Evolutionary conservation across 2,888 invertebrate species (phyloP), one percentile per base, ranked within the genome.

Genomic region (Drosophila sordidula): DNA sequence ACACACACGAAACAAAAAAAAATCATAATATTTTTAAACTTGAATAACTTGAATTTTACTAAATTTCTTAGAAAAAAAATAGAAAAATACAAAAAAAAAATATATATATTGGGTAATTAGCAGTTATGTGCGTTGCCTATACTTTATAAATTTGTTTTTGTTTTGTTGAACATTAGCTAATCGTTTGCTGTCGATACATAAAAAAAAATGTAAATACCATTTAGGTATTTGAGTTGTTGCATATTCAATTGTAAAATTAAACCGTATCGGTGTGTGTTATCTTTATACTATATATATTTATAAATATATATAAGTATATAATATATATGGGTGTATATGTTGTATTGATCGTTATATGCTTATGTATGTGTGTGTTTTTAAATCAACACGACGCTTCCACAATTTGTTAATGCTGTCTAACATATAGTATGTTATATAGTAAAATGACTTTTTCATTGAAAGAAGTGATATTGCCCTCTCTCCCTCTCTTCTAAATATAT

Each of bases 381-480:
- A 69, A 56, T 80, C 57, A 65, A 70, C 62, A 69, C 57, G 56
- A 70, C 56, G 63, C 42, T 50, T 61, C 38, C 42, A 29, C 42
- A 66, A 42, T 57, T 50, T 61, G 46, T 62, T 68, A 22, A 38
- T 51, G 49, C 55, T 39, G 26, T 38, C 52, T 49, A 41, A 38
- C 44, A 51, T 44, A 26, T 39, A 29, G 29, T 62, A 22, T 58
- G 51, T 77, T 71, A 72, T 67, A 56, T 67, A 62, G 66, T 75
- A 50, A 75, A 75, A 77, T 75, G 75, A 77, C 78, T 75, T 77
- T 72, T 72, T 52, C 61, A 73, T 75, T 75, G 69, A 77, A 73
- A 72, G 73, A 67, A 75, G 36, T 51, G 52, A 62, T 42, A 56
- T 59, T 41, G 49, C 56, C 47, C 29, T 41, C 34, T 59, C 47